Evolutionary conservation across 2,888 invertebrate species (phyloP).

Genomic region (Athalia cordata): DNA sequence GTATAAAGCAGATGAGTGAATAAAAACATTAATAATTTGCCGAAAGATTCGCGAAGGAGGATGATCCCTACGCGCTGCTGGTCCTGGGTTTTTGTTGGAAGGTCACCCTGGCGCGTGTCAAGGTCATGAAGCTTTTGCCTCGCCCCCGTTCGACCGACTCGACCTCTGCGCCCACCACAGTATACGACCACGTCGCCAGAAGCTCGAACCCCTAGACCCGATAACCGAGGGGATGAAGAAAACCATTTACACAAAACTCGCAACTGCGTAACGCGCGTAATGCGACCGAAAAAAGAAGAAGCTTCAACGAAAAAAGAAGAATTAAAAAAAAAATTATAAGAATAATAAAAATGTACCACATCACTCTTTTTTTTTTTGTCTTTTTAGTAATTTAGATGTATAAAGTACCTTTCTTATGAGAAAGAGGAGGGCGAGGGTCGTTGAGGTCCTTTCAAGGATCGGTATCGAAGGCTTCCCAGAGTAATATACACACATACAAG

Average conservation of each 20-base stretch:
- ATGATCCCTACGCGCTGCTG: not conserved
- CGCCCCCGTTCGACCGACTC: slow-evolving; percentile 39
- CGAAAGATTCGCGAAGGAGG: slow-evolving; percentile 20
- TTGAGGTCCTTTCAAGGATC: no score
- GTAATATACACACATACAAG: no score
- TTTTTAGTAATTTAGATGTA: no score
- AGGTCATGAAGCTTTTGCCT: slow-evolving; percentile 36
- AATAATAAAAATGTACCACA: not conserved
- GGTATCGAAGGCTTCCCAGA: no score
- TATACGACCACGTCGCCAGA: not conserved
- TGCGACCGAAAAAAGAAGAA: not conserved
- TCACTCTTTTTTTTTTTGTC: no score
- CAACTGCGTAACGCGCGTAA: slow-evolving; percentile 9
- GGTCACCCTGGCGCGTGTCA: slow-evolving; percentile 45
- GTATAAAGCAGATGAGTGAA: no score
- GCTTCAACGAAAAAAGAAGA: not conserved
- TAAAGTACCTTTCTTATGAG: no score
- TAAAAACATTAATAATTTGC: slow-evolving; percentile 37
- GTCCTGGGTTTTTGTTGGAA: not conserved
- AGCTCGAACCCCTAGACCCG: slow-evolving; percentile 16
- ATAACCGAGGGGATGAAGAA: not conserved
- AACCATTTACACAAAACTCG: not conserved
- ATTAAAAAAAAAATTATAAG: not conserved
- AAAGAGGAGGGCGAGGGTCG: no score
- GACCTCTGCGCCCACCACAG: slow-evolving; percentile 35